Percentiles rank a stretch among this genome's conserved stretches.
Conservation (phyloP, 2,888 invertebrate species). For the Archips crataeganus region DNA sequence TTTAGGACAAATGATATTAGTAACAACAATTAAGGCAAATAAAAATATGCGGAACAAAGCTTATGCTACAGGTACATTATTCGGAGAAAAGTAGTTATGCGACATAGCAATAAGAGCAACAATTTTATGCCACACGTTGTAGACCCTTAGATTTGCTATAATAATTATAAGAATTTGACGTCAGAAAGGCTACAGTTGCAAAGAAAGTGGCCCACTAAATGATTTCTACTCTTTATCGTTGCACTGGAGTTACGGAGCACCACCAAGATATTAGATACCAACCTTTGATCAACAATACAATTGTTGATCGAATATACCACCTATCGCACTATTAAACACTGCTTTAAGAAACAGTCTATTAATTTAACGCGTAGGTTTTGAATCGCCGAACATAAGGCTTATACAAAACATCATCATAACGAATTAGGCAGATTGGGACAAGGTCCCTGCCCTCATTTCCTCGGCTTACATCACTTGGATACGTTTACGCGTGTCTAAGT, state of each 20-base stretch:
- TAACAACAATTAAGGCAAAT: too few species aligned
- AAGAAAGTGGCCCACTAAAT: not conserved
- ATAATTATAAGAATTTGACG: not conserved
- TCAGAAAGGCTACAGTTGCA: not conserved
- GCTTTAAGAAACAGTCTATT: slow-evolving; percentile 15
- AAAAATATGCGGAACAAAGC: too few species aligned
- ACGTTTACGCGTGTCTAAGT: slow-evolving; percentile 36
- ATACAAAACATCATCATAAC: slow-evolving; percentile 36
- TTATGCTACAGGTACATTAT: too few species aligned
- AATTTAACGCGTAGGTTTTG: slow-evolving; percentile 36
- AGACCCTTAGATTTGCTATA: too few species aligned
- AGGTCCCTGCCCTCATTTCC: slow-evolving; percentile 42
- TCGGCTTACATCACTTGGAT: slow-evolving; percentile 40
- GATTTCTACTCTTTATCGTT: not conserved
- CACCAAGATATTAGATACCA: not conserved
- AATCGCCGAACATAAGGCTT: slow-evolving; percentile 25
- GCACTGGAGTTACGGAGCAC: not conserved
- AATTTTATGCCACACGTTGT: too few species aligned
- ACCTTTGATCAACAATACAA: too few species aligned
- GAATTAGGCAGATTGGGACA: slow-evolving; percentile 42
- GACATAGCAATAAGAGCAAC: too few species aligned
- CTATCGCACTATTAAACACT: too few species aligned
- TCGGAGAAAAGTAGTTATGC: too few species aligned
- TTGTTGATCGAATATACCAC: too few species aligned
- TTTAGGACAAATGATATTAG: too few species aligned